These are phyloP conservation scores for Vespertilio murinus DNA, from an alignment of 2,797 vertebrate genomes.

Conservation along the genomic window DNA sequence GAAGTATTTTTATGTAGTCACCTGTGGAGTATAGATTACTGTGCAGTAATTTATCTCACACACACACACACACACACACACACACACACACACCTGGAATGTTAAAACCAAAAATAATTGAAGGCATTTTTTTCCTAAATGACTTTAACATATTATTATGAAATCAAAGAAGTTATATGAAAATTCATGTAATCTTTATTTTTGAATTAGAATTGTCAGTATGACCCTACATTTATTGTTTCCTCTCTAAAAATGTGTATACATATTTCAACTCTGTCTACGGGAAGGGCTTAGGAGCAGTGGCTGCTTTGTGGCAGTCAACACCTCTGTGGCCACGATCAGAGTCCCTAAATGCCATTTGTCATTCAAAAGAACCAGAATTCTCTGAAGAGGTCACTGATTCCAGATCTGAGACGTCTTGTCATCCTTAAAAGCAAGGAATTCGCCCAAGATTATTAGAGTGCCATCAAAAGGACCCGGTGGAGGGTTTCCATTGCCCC, in stretches of 20 bases:
- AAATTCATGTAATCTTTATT: background rate
- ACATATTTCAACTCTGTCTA: background rate
- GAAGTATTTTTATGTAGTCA: background rate
- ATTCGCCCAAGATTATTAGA: background rate
- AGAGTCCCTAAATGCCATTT: background rate
- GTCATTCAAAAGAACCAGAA: background rate
- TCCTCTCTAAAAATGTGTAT: background rate
- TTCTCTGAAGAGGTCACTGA: background rate
- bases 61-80: background rate
- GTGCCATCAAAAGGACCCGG: background rate
- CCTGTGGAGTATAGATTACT: background rate
- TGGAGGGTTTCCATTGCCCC: background rate
- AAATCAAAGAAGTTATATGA: background rate
- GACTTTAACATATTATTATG: background rate
- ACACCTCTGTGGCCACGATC: background rate
- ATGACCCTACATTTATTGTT: background rate
- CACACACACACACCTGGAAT: background rate
- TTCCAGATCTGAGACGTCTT: background rate
- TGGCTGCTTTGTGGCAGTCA: background rate
- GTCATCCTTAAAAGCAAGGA: background rate
- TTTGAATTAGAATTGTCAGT: background rate
- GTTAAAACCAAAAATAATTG: background rate
- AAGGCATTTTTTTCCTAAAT: background rate
- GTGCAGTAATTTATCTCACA: background rate
- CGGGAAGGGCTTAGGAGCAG: background rate